Evolutionary conservation across 2,113 vertebrate genomes (phyloP), one percentile per base, ranked within the genome.

Genomic region (Thymallus thymallus): DNA sequence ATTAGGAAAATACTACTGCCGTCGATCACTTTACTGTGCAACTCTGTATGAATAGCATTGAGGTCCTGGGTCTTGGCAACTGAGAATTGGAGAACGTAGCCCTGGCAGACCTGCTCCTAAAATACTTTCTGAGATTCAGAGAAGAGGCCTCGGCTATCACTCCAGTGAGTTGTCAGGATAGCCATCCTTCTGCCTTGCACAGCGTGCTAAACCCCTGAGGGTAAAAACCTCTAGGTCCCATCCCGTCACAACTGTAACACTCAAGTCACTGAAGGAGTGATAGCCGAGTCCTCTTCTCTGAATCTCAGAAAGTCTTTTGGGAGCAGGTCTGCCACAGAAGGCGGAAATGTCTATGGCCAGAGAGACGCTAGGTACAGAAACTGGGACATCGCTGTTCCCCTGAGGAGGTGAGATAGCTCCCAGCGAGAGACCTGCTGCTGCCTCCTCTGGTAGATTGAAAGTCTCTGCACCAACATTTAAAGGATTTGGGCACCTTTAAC

Each of bases 381-480:
- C 82, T 89, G 83, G 88, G 82, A 80, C 86, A 79, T 48, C 67
- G 82, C 66, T 80, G 80, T 71, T 81, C 84, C 84, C 87, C 62
- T 14, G 87, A 84, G 88, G 81, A 80, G 58, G 68, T 78, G 77
- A 83, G 6, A 13, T 9, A 60, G 80, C 82, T 85, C 83, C 58
- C 77, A 81, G 82, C 78, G 79, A 51, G 12, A 51, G 48, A 51
- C 48, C 16, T 86, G 79, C 70, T 68, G 4, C 73, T 51, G 71
- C 82, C 77, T 83, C 74, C 77, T 76, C 69, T 20, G 81, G 84
- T 79, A 84, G 85, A 82, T 76, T 73, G 24, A 73, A 80, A 75
- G 85, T 83, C 16, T 51, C 48, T 51, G 71, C 69, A 30, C 72
- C 16, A 35, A 87, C 84, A 84, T 79, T 86, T 85, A 87, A 87